Evolutionary conservation across 2,113 vertebrate genomes (phyloP).

Genomic region (Hypanus sabinus): DNA sequence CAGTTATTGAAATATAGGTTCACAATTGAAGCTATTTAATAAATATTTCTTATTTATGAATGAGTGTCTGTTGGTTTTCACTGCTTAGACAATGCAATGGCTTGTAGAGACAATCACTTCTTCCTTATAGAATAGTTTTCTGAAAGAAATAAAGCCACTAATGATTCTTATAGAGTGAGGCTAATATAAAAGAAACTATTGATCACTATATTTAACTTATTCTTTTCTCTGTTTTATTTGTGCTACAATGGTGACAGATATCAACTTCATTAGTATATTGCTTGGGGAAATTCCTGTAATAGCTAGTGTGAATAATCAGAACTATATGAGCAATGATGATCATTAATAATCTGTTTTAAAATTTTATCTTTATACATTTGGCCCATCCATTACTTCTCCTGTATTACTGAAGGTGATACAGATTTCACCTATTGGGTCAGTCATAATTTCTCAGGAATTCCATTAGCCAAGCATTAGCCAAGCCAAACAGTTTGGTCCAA

Average conservation of each 20-base stretch:
- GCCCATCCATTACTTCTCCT: too few relatives aligned
- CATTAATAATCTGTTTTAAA: background rate
- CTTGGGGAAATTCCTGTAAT: background rate
- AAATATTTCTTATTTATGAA: constrained; percentile 1
- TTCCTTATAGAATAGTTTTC: background rate
- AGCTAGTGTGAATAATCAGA: background rate
- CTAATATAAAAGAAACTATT: background rate
- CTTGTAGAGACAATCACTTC: background rate
- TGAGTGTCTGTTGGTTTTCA: background rate
- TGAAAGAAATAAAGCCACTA: background rate
- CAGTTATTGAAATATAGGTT: background rate
- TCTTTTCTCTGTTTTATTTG: background rate
- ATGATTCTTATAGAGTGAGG: background rate
- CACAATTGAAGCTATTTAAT: background rate
- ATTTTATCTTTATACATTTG: background rate
- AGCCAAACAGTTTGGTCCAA: too few relatives aligned
- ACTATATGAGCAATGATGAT: background rate
- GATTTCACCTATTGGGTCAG: too few relatives aligned
- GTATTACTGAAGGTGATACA: too few relatives aligned
- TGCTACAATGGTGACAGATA: background rate
- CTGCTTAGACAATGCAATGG: background rate
- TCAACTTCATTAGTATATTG: background rate
- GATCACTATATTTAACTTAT: background rate
- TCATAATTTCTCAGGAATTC: too few relatives aligned
- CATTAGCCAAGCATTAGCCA: too few relatives aligned